Evolutionary conservation across 2,113 vertebrate genomes (phyloP).

Genomic region (Macquaria ambigua): DNA sequence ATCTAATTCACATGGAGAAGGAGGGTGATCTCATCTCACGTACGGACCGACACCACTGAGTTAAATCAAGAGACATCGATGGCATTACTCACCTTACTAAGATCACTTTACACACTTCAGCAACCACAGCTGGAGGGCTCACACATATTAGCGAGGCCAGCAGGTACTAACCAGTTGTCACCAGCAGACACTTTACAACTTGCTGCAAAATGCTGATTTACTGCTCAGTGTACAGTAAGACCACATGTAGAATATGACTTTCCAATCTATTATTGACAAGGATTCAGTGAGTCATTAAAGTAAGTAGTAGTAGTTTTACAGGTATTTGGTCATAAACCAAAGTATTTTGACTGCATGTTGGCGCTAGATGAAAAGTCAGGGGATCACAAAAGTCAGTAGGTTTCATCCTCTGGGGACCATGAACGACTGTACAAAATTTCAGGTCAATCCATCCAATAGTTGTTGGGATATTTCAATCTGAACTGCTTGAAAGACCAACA

Average conservation of each 20-base stretch:
- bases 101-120: slow-evolving; percentile 37
- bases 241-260: background rate
- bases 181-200: background rate
- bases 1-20: background rate
- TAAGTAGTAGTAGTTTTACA: too few species aligned
- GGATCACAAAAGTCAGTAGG: too few species aligned
- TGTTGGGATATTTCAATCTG: background rate
- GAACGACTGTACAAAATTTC: background rate
- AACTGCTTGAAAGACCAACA: background rate
- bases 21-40: background rate
- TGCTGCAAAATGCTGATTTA: slow-evolving; percentile 1
- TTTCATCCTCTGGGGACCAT: background rate
- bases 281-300: background rate
- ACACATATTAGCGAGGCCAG: slow-evolving; percentile 23
- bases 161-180: slow-evolving; percentile 22
- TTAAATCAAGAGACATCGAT: slow-evolving; percentile 25
- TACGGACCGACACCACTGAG: background rate
- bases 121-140: slow-evolving; percentile 33
- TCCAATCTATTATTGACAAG: background rate
- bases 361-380: too few species aligned
- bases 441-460: background rate
- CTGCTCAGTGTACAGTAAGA: background rate
- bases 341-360: too few species aligned
- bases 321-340: too few species aligned
- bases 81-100: slow-evolving; percentile 27